Percentiles rank a stretch among this genome's conserved stretches.
Evolutionary conservation across 1,140 invertebrate genomes (phyloP).

Genomic region (Camponotus vicinus): DNA sequence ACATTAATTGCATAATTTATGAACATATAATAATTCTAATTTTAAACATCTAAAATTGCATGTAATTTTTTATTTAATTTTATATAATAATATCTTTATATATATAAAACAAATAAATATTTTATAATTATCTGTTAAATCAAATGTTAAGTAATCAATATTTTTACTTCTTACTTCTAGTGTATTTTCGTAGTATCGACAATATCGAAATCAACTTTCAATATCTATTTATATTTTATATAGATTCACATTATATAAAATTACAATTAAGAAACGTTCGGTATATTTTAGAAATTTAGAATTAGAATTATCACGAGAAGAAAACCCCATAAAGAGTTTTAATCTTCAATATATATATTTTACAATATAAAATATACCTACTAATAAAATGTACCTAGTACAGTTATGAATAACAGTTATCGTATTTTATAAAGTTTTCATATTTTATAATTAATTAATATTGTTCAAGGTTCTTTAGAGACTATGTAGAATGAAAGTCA

Average conservation of each 20-base stretch:
- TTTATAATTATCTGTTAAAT: constrained; percentile 9
- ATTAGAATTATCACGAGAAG: too few species aligned
- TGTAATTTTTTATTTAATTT: background rate
- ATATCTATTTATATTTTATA: too few species aligned
- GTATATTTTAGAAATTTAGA: too few species aligned
- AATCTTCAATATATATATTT: background rate
- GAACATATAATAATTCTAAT: background rate
- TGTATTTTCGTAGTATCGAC: background rate
- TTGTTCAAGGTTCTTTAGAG: constrained; percentile 28
- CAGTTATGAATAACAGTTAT: constrained; percentile 8
- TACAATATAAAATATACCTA: background rate
- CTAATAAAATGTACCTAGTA: background rate
- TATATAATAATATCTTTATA: background rate
- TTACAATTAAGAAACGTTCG: too few species aligned
- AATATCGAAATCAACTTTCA: background rate
- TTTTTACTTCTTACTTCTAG: background rate
- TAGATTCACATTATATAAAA: too few species aligned
- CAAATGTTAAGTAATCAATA: background rate
- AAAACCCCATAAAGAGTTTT: background rate
- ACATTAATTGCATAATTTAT: background rate
- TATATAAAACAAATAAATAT: constrained; percentile 1
- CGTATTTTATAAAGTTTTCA: background rate
- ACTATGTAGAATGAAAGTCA: constrained; percentile 1
- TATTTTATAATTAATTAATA: constrained; percentile 38
- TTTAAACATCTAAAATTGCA: background rate